Conservation (phyloP, 2,113 vertebrate genomes). For the Seriola rivoliana region DNA sequence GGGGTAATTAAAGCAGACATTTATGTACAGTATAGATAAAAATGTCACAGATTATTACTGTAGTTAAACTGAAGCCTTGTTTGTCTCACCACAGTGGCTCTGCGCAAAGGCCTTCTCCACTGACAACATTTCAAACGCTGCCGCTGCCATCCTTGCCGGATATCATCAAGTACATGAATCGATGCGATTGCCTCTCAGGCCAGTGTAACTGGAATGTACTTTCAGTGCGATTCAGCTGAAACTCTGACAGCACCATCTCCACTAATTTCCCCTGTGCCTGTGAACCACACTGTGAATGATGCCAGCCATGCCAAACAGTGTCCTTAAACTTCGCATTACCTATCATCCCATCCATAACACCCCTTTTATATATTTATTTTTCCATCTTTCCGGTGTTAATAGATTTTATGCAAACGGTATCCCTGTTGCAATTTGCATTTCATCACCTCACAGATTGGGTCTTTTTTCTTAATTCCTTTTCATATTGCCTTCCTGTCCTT, state of each 20-base stretch:
- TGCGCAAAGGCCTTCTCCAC: background rate
- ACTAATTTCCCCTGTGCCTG: conserved; percentile 70
- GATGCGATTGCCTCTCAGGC: conserved; percentile 53
- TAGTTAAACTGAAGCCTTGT: conserved; percentile 4
- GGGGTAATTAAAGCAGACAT: background rate
- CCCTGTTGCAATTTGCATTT: conserved; percentile 47
- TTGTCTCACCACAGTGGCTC: conserved; percentile 20
- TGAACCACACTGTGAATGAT: conserved; percentile 38
- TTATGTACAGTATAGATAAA: conserved; percentile 13
- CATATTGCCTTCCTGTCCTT: conserved; percentile 50
- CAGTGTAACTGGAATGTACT: conserved; percentile 53
- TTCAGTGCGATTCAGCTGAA: conserved; percentile 48
- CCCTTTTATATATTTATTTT: conserved; percentile 21
- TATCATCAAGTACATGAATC: conserved; percentile 52
- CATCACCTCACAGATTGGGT: conserved; percentile 40
- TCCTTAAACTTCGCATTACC: conserved; percentile 61
- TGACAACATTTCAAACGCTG: conserved; percentile 29
- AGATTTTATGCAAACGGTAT: conserved; percentile 41
- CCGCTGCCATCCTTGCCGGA: conserved; percentile 34
- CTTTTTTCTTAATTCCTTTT: conserved; percentile 50
- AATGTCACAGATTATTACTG: conserved; percentile 14
- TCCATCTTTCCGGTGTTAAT: conserved; percentile 42
- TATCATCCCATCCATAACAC: conserved; percentile 42
- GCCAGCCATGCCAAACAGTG: conserved; percentile 41
- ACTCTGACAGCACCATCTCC: conserved; percentile 46